These are phyloP conservation scores for Oscheius onirici DNA, from an alignment of 2,888 invertebrate genomes.

Conservation along the genomic window DNA sequence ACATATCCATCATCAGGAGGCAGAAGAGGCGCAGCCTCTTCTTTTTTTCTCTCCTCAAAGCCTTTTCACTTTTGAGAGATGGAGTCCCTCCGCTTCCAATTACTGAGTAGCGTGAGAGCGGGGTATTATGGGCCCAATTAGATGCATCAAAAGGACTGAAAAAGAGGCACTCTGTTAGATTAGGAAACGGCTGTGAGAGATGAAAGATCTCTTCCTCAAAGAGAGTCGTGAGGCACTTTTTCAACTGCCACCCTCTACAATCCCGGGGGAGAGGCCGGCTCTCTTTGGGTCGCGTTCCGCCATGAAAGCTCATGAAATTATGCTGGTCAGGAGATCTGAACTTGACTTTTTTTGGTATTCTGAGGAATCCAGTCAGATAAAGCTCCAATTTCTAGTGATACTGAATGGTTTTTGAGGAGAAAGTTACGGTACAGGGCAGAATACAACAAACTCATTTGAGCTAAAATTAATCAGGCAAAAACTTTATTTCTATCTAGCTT, in stretches of 20 bases:
- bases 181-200: no score
- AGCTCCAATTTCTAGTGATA: no score
- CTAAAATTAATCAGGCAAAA: no score
- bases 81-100: constrained; percentile 6
- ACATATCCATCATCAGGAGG: constrained; percentile 30
- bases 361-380: no score
- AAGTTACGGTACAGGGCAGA: no score
- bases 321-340: not conserved
- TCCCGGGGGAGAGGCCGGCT: not conserved
- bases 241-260: constrained; percentile 2
- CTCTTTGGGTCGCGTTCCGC: not conserved
- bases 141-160: not conserved
- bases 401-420: no score
- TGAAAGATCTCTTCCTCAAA: not conserved
- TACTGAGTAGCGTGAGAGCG: constrained; percentile 7
- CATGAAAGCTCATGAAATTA: constrained; percentile 19
- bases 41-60: not conserved
- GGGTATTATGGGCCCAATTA: constrained; percentile 9
- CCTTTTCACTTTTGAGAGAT: not conserved
- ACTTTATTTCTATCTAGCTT: no score
- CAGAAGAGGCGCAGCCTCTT: not conserved
- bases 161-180: no score
- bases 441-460: no score
- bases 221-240: constrained; percentile 3
- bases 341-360: no score